These are phyloP conservation scores for Tachina fera DNA, from an alignment of 2,888 invertebrate genomes.

Conservation along the genomic window DNA sequence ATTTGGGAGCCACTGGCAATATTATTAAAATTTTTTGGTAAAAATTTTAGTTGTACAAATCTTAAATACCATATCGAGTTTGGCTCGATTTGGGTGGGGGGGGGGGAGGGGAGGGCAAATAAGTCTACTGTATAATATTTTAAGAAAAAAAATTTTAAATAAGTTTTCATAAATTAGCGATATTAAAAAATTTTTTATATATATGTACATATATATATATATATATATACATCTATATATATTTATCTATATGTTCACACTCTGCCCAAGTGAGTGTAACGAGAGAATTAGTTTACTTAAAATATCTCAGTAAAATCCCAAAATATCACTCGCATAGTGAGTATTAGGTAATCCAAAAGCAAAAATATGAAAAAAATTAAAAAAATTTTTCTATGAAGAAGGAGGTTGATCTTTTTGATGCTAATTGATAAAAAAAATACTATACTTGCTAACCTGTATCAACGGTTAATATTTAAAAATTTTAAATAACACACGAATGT, in stretches of 20 bases:
- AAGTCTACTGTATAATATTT: too few relatives aligned
- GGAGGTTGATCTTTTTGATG: conserved; percentile 39
- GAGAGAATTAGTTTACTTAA: background rate
- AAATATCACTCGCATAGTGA: background rate
- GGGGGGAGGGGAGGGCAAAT: too few relatives aligned
- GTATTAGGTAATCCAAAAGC: conserved; percentile 46
- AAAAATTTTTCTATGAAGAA: conserved; percentile 7
- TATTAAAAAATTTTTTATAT: conserved; percentile 1
- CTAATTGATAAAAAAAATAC: conserved; percentile 63
- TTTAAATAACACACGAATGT: background rate
- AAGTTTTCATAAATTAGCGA: too few relatives aligned
- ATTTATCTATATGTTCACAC: too few relatives aligned
- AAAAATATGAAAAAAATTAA: background rate
- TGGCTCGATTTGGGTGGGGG: too few relatives aligned
- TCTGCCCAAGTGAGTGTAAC: background rate
- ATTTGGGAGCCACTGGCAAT: too few relatives aligned
- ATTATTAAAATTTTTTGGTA: too few relatives aligned
- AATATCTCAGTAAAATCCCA: background rate
- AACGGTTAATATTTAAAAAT: conserved; percentile 19
- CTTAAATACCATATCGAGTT: too few relatives aligned
- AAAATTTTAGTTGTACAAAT: too few relatives aligned
- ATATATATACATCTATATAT: background rate
- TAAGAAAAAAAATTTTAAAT: too few relatives aligned
- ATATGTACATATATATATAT: background rate
- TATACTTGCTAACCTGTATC: conserved; percentile 45